A percentile compares a stretch with the other conserved stretches of the same genome.
phyloP scores from a whole-genome alignment of 2,888 invertebrate genomes.

The Coelinius sp. region DNA sequence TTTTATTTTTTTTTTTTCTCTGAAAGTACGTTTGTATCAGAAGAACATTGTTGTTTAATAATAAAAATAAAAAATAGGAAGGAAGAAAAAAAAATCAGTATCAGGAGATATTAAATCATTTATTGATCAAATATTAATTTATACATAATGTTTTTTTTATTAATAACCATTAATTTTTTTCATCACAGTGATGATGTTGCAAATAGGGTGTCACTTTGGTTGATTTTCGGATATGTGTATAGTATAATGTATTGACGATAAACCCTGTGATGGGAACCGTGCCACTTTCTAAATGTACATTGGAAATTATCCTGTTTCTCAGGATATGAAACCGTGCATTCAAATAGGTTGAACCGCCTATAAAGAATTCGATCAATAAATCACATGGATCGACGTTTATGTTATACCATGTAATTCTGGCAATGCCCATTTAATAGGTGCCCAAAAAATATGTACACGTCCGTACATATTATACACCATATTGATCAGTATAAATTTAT shows the following conservation, averaged over 20 bases:
- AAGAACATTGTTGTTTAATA: too few species aligned
- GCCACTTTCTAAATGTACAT: background rate
- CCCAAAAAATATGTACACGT: background rate
- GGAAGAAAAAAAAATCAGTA: too few species aligned
- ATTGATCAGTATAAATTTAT: background rate
- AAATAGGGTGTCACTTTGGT: too few species aligned
- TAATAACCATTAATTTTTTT: too few species aligned
- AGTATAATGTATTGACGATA: too few species aligned
- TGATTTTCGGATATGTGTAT: too few species aligned
- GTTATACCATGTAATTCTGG: constrained; percentile 3
- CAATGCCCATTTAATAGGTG: background rate
- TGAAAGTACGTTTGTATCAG: too few species aligned
- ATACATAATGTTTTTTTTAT: too few species aligned
- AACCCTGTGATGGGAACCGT: background rate
- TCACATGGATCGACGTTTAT: background rate
- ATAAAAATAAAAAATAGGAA: too few species aligned
- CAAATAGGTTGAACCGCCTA: constrained; percentile 5
- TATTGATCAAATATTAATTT: too few species aligned
- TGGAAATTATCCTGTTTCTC: constrained; percentile 5
- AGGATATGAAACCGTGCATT: constrained; percentile 5
- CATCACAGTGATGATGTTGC: background rate
- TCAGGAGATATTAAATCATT: too few species aligned
- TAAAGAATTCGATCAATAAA: constrained; percentile 21
- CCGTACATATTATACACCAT: background rate
- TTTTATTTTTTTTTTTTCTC: too few species aligned